Evolutionary conservation across 2,888 invertebrate genomes (phyloP), one percentile per base, ranked within the genome.

Genomic region (Steinernema carpocapsae): DNA sequence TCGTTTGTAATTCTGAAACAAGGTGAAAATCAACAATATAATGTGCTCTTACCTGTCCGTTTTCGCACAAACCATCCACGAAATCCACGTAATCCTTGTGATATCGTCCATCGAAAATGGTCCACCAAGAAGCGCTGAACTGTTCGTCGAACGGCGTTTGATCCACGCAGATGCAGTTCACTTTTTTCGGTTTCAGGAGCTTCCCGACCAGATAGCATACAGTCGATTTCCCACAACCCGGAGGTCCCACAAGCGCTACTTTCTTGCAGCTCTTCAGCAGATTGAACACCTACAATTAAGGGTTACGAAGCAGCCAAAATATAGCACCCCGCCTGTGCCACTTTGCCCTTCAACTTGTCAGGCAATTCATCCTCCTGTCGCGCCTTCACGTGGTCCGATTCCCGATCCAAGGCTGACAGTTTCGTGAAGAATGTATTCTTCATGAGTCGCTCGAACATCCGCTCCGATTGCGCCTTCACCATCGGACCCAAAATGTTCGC

Each of bases 221-320:
- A 3, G 80, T 78, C 6, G 79, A 72, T 70, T 79, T 79, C 26
- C 80, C 79, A 6, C 32, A 29, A 4, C 64, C 64, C 3, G 64
- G 64, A 32, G 64, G 64, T 32, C 64, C 64, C 6, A 64, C 32
- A 4, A 64, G 19, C 4, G 64, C 64, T 2, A 64, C 32, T 26
- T 32, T 64, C 64, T 37, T 64, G 32, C 32, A 29, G 29, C 32
- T 64, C 19, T 29, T 64, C 2, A 64, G 17, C 32, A 64, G 64
- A 26, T 64, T 29, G 32, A 6, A 32, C 26, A 64, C 64, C 64
- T 64, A 17, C 4, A 64, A 26, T 10, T 1, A 64, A 10, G 14
- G 56, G 17, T 37, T 17, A 29, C 4, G 1, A 3, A 19, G 17
- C 4, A 4, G 3, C n/a, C 4, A 2, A 48, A 7, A 3, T 19